Conservation (phyloP, 1,140 invertebrate species). For the Panagrolaimus sp. region DNA sequence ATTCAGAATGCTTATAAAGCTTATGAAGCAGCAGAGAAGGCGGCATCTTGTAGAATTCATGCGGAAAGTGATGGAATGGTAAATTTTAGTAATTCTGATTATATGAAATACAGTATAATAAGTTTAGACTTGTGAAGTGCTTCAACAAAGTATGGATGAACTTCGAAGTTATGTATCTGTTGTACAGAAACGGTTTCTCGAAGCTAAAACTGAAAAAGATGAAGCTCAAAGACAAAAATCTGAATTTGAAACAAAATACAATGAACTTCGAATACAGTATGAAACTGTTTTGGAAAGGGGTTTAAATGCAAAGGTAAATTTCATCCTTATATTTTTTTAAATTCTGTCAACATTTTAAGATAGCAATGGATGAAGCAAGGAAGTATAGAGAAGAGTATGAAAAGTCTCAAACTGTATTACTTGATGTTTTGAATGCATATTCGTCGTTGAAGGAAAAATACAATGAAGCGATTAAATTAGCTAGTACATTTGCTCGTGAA, state of each 20-base stretch:
- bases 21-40: slow-evolving; percentile 7
- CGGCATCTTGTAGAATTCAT: neutral
- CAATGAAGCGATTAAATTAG: slow-evolving; percentile 5
- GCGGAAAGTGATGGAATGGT: neutral
- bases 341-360: neutral
- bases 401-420: neutral
- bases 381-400: slow-evolving; percentile 1
- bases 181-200: neutral
- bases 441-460: neutral
- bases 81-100: neutral
- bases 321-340: neutral
- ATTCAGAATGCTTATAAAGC: slow-evolving; percentile 10
- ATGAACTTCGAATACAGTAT: neutral
- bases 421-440: neutral
- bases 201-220: neutral
- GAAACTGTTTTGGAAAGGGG: neutral
- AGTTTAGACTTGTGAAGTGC: slow-evolving; percentile 1
- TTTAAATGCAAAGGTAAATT: slow-evolving; percentile 3
- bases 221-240: neutral
- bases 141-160: neutral
- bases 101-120: neutral
- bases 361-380: neutral
- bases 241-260: slow-evolving; percentile 8
- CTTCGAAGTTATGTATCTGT: slow-evolving; percentile 4
- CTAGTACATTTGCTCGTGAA: neutral